Evolutionary conservation across 2,888 invertebrate genomes (phyloP), one percentile per base, ranked within the genome.

Genomic region (Formica aserva): DNA sequence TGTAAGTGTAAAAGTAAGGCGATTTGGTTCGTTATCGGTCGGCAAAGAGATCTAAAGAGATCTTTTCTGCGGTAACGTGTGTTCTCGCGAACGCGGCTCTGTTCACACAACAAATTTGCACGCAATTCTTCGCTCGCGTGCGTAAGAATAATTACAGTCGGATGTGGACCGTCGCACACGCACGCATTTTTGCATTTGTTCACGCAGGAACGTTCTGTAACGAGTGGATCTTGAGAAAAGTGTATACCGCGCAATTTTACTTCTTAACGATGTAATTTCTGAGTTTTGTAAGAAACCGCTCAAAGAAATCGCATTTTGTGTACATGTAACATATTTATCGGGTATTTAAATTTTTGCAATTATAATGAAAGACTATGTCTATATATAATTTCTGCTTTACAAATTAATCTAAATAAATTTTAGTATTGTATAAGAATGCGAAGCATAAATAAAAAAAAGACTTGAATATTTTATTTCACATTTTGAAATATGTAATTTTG

Each of bases 111-210:
- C 85, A 76, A 77, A 85, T 74, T 85, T 77, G 76, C 85, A 86
- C 83, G 86, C 83, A 85, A 83, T 83, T 63, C 76, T 26, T 72
- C 45, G 86, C 66, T 86, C 86, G 86, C 86, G 86, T 85, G 86
- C 67, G 67, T 83, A 81, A 75, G 76, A 81, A 86, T 83, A 85
- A 86, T 85, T 86, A 83, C 72, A 26, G 29, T 52, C 66, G 48
- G 67, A 66, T 52, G 65, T 52, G 66, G 65, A 57, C 55, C 76
- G 29, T 52, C 35, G 38, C 32, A 65, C 82, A 55, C 57, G 74
- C 76, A 65, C 11, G 76, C 41, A 75, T 45, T 52, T 55, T 60
- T 75, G 60, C 62, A 75, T 62, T 60, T 35, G 22, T 18, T 72
- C 45, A 60, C 72, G 13, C 18, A 48, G 18, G 35, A 60, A 62